Evolutionary conservation across 2,797 vertebrate species (phyloP).

Genomic region (Acanthurus tractus): DNA sequence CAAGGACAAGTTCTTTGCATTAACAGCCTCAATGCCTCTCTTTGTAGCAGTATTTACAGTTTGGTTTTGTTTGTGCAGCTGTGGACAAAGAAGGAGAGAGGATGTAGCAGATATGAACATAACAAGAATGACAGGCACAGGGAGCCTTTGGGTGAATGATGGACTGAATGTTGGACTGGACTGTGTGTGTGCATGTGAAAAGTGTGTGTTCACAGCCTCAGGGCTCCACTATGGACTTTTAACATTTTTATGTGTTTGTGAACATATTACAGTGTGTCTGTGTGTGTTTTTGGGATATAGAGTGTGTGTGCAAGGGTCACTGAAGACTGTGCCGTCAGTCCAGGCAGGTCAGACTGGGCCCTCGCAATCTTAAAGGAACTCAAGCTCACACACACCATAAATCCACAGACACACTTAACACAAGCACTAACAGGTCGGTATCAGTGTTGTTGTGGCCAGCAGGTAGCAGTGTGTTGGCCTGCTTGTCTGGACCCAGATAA

Average conservation of each 20-base stretch:
- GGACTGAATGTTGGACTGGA: slow-evolving; percentile 22
- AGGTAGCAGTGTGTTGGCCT: slow-evolving; percentile 81
- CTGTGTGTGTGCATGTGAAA: slow-evolving; percentile 7
- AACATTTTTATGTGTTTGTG: slow-evolving; percentile 26
- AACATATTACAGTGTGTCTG: slow-evolving; percentile 14
- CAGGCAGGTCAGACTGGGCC: slow-evolving; percentile 36
- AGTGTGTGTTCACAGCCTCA: slow-evolving; percentile 22
- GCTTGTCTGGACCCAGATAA: slow-evolving; percentile 85
- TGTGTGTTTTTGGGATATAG: slow-evolving; percentile 12
- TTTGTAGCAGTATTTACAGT: slow-evolving; percentile 31
- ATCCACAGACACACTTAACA: slow-evolving; percentile 20
- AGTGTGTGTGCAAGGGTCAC: neutral
- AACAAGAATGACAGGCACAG: slow-evolving; percentile 5
- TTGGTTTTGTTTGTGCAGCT: slow-evolving; percentile 31
- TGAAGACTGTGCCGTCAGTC: slow-evolving; percentile 1
- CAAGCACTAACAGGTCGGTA: slow-evolving; percentile 52
- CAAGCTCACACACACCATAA: slow-evolving; percentile 26
- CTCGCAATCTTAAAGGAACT: slow-evolving; percentile 32
- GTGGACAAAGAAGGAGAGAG: slow-evolving; percentile 16
- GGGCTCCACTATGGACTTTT: slow-evolving; percentile 11
- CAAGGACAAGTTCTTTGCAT: slow-evolving; percentile 52
- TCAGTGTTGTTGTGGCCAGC: slow-evolving; percentile 76
- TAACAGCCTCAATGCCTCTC: slow-evolving; percentile 5
- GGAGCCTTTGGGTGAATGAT: slow-evolving; percentile 44
- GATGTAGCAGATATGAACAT: slow-evolving; percentile 30